Evolutionary conservation across 64 coral and sea anemone genomes (phyloP).

Genomic region (Anthopleura sola): DNA sequence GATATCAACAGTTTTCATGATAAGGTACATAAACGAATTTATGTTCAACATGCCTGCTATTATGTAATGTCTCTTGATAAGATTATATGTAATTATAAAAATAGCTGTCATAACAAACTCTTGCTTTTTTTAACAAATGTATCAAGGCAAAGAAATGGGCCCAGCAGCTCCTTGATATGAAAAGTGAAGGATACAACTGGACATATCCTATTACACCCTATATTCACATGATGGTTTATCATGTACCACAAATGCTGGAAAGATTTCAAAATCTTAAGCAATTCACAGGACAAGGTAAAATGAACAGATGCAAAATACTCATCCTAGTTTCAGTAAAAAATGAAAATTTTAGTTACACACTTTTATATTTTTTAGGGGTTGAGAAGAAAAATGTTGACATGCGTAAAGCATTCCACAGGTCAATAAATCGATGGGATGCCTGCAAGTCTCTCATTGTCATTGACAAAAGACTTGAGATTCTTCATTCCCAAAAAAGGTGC

Average conservation of each 20-base stretch:
- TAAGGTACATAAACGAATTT: conserved; percentile 3
- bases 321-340: neutral
- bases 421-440: conserved; percentile 30
- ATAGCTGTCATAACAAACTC: neutral
- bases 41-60: neutral
- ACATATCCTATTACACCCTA: conserved; percentile 38
- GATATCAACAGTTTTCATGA: conserved; percentile 17
- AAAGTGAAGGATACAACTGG: conserved; percentile 34
- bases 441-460: conserved; percentile 21
- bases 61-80: neutral
- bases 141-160: conserved; percentile 10
- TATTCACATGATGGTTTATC: conserved; percentile 44
- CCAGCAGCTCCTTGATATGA: conserved; percentile 4
- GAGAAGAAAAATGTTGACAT: conserved; percentile 38
- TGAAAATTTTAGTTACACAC: too few relatives aligned
- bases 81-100: neutral
- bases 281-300: conserved; percentile 29
- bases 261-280: conserved; percentile 9
- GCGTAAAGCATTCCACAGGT: conserved; percentile 10
- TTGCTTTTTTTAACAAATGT: neutral
- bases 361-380: neutral
- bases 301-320: neutral
- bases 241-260: conserved; percentile 20
- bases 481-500: neutral
- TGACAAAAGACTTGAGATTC: neutral